These are phyloP conservation scores for Glyptemys insculpta DNA, from an alignment of 2,797 vertebrate species.

Conservation along the genomic window DNA sequence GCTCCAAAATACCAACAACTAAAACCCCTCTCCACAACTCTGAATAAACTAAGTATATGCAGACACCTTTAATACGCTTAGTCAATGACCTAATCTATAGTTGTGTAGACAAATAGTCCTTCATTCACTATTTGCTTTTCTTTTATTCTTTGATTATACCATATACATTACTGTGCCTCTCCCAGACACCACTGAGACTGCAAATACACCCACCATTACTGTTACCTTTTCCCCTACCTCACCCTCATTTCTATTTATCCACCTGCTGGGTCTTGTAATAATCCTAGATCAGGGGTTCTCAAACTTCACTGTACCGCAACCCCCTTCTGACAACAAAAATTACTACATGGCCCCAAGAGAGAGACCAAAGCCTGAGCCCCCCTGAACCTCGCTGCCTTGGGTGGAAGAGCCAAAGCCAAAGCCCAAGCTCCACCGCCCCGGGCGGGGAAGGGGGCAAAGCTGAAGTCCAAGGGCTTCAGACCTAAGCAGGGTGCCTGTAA, in stretches of 20 bases:
- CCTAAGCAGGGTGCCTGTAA: no score
- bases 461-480: no score
- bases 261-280: not conserved
- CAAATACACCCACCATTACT: not conserved
- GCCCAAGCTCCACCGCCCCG: no score
- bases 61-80: constrained; percentile 52
- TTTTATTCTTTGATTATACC: not conserved
- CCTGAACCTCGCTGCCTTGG: no score
- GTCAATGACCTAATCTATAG: constrained; percentile 57
- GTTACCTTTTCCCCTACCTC: not conserved
- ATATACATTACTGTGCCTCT: not conserved
- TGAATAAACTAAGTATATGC: constrained; percentile 17
- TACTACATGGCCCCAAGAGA: no score
- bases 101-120: not conserved
- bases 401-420: no score
- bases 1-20: not conserved
- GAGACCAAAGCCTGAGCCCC: no score
- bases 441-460: no score
- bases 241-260: rapidly evolving
- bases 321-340: no score
- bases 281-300: not conserved
- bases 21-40: constrained; percentile 35
- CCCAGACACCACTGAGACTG: not conserved
- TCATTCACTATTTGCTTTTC: not conserved
- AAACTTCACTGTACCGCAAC: no score